Evolutionary conservation across 1,140 invertebrate genomes (phyloP), one percentile per base, ranked within the genome.

Genomic region (Temnothorax curvispinosus): DNA sequence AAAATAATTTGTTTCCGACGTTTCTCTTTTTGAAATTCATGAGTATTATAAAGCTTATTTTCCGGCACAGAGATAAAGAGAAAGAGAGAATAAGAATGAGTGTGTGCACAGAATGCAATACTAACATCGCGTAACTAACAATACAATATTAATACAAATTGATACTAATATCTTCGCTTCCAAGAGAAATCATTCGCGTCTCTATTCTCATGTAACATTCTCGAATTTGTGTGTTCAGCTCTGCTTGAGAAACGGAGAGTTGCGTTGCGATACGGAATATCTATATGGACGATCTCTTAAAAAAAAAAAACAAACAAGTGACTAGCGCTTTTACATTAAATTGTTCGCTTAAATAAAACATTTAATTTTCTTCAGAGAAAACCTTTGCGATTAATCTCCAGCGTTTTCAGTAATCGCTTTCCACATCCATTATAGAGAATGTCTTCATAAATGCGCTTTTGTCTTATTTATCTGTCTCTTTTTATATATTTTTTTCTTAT

Each of bases 41-140:
- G 7, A 81, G 15, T 47, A 77, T 77, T 62, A 64, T 77, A 32
- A 54, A 56, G 7, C 11, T 82, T 74, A 50, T 82, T 41, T 74
- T 82, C 54, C 41, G 27, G 54, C 41, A 60, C 9, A 38, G 8
- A 74, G 8, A 44, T 8, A 58, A 38, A 76, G 7, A 44, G 32
- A 35, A 4, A n/a, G 27, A n/a, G 15, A 5, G 50, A 38, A 15
- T 13, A 18, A 38, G 15, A 47, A 52, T 50, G 32, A 38, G 15
- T 9, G 18, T 47, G 13, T 80, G 67, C 52, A 41, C 54, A 74
- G 18, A 82, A 62, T 82, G 64, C 50, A 82, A 80, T 58, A 58
- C 11, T 75, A 75, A 56, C n/a, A 58, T 75, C 6, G 9, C 72
- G 18, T 38, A 56, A 74, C 6, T 74, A 74, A 58, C 32, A 75